These are phyloP conservation scores for Platycheirus rosarum DNA, from an alignment of 2,888 invertebrate genomes.

Conservation along the genomic window DNA sequence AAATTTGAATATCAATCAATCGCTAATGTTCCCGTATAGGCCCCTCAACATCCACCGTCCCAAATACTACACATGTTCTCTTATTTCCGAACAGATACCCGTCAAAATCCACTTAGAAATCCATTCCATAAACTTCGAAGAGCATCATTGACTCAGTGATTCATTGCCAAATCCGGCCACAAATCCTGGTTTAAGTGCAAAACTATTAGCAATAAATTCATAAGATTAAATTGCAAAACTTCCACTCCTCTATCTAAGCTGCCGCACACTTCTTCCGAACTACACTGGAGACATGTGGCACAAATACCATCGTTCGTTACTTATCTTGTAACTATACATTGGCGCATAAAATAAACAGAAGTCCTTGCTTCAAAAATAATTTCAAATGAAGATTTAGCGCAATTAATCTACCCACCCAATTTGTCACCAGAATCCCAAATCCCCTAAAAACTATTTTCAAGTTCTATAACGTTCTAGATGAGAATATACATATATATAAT, in stretches of 20 bases:
- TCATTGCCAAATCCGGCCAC: conserved; percentile 40
- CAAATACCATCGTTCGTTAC: conserved; percentile 31
- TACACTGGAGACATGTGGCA: no score
- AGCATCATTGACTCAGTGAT: conserved; percentile 55
- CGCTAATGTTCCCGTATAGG: conserved; percentile 16
- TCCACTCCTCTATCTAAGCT: conserved; percentile 27
- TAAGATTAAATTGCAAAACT: conserved; percentile 57
- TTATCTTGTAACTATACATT: conserved; percentile 28
- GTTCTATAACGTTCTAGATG: conserved; percentile 8
- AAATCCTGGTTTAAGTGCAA: conserved; percentile 59
- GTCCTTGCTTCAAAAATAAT: conserved; percentile 13
- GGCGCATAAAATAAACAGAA: conserved; percentile 43
- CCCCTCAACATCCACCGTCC: no score
- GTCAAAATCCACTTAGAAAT: conserved; percentile 30
- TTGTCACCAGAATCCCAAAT: conserved; percentile 56
- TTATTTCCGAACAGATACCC: neutral
- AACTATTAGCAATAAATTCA: conserved; percentile 72
- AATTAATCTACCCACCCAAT: conserved; percentile 65
- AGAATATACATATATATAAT: neutral
- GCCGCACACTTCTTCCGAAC: conserved; percentile 10
- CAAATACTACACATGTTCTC: neutral
- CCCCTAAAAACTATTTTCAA: conserved; percentile 54
- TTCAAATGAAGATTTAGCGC: conserved; percentile 64
- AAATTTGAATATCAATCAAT: conserved; percentile 37
- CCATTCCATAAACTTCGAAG: conserved; percentile 20